Evolutionary conservation across 2,797 vertebrate genomes (phyloP).

Genomic region (Cottoperca gobio): DNA sequence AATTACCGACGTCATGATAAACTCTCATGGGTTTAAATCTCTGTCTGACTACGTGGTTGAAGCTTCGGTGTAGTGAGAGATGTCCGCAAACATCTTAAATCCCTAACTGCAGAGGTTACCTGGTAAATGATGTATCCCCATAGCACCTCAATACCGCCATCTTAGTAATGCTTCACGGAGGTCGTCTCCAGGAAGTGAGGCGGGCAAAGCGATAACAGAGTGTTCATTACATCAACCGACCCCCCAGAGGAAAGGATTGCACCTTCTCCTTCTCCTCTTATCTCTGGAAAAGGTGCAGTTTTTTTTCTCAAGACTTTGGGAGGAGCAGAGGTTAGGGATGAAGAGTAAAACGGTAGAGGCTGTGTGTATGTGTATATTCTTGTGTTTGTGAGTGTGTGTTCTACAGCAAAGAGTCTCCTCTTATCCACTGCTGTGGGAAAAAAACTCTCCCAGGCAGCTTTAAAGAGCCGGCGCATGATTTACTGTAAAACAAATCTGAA

Average conservation of each 20-base stretch:
- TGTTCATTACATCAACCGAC: slow-evolving; percentile 44
- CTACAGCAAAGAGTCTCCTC: slow-evolving; percentile 17
- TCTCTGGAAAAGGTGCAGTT: slow-evolving; percentile 20
- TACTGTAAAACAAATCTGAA: slow-evolving; percentile 21
- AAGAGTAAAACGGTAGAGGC: neutral
- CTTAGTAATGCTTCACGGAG: slow-evolving; percentile 46
- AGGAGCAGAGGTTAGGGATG: slow-evolving; percentile 36
- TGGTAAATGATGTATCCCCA: slow-evolving; percentile 36
- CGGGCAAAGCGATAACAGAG: slow-evolving; percentile 33
- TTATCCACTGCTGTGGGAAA: slow-evolving; percentile 14
- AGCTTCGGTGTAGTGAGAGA: neutral
- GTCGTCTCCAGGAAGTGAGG: slow-evolving; percentile 49
- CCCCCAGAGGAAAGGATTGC: slow-evolving; percentile 17
- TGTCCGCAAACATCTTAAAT: slow-evolving; percentile 8
- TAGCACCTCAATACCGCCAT: slow-evolving; percentile 5
- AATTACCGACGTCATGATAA: slow-evolving; percentile 17
- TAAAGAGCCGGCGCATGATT: neutral
- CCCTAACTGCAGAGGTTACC: neutral
- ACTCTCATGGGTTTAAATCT: slow-evolving; percentile 10
- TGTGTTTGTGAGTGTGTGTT: neutral
- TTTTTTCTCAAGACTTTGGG: slow-evolving; percentile 8
- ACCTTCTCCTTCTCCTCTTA: slow-evolving; percentile 25
- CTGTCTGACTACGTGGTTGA: neutral
- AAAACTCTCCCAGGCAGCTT: neutral
- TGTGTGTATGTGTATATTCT: neutral